A percentile compares a stretch with the other conserved stretches of the same genome.
Conservation (phyloP, 2,113 vertebrate genomes). For the Taxidea taxus region DNA sequence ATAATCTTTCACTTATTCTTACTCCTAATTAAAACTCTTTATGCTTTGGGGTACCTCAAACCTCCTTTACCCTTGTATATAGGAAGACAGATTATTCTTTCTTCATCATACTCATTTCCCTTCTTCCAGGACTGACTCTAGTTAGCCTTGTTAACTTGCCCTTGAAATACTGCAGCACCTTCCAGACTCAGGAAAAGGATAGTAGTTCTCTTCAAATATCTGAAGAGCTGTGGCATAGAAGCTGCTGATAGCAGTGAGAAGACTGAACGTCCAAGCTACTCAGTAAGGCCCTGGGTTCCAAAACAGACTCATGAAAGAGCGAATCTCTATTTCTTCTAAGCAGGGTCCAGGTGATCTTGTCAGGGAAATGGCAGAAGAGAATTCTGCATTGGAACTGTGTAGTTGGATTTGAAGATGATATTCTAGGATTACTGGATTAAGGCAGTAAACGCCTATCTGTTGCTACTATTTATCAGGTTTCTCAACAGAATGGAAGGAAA, state of each 20-base stretch:
- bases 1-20: not conserved
- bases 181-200: not conserved
- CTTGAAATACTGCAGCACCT: not conserved
- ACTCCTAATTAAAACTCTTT: not conserved
- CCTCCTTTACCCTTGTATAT: not conserved
- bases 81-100: not conserved
- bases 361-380: not conserved
- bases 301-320: fast-evolving
- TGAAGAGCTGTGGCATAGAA: not conserved
- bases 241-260: not conserved
- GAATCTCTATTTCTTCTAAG: not conserved
- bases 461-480: not conserved
- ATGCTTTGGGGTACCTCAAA: not conserved
- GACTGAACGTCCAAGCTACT: not conserved
- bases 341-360: not conserved
- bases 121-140: not conserved
- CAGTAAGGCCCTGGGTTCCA: not conserved
- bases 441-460: not conserved
- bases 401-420: not conserved
- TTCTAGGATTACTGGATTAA: not conserved
- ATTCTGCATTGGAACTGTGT: not conserved
- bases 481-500: not conserved
- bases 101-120: not conserved
- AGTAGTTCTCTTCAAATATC: not conserved
- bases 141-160: not conserved